Evolutionary conservation across 2,113 vertebrate genomes (phyloP).

Genomic region (Xenopus tropicalis): UCB_Xtro_10.0 CM004450.2:96681001-96681500

Average conservation of each 20-base stretch:
- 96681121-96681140: too few species aligned
- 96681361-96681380: not conserved
- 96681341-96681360: not conserved
- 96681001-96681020: too few species aligned
- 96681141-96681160: too few species aligned
- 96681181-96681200: too few species aligned
- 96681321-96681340: not conserved
- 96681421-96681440: not conserved
- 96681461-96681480: conserved; percentile 5
- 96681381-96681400: conserved; percentile 20
- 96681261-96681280: not conserved
- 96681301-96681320: not conserved
- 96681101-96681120: too few species aligned
- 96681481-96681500: not conserved
- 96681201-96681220: too few species aligned
- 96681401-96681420: conserved; percentile 22
- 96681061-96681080: too few species aligned
- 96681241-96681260: not conserved
- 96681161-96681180: too few species aligned
- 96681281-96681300: not conserved
- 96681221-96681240: not conserved
- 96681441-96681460: not conserved
- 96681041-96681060: too few species aligned
- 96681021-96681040: too few species aligned
- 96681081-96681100: too few species aligned